Percentiles rank a stretch among this genome's conserved stretches.
phyloP scores from a whole-genome alignment of 1,140 invertebrate genomes.

The Aphaenogaster rudis region DNA sequence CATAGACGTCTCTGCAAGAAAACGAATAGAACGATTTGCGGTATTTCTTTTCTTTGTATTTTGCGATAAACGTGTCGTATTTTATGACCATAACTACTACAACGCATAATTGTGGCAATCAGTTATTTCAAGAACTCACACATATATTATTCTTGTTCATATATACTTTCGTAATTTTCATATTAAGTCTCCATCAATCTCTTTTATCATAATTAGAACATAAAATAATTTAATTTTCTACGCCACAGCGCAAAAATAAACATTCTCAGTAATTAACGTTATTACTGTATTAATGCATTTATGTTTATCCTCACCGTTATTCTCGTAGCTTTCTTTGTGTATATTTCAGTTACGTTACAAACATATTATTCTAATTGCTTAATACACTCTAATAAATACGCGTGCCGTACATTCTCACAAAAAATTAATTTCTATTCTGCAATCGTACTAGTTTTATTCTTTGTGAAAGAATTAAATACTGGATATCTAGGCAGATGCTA shows the following conservation, averaged over 20 bases:
- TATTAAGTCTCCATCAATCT: not conserved
- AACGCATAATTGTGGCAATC: slow-evolving; percentile 16
- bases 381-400: slow-evolving; percentile 20
- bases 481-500: not conserved
- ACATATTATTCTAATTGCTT: slow-evolving; percentile 11
- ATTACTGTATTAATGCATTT: slow-evolving; percentile 16
- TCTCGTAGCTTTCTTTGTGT: not conserved
- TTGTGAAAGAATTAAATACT: not conserved
- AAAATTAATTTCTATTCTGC: slow-evolving; percentile 4
- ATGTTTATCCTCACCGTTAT: not conserved
- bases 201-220: slow-evolving; percentile 32
- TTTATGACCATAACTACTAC: not conserved
- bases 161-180: slow-evolving; percentile 1
- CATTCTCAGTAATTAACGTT: slow-evolving; percentile 37
- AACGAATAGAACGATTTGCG: not conserved
- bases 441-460: not conserved
- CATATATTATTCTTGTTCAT: not conserved
- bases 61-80: not conserved
- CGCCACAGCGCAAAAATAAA: slow-evolving; percentile 23
- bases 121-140: slow-evolving; percentile 20
- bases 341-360: slow-evolving; percentile 10
- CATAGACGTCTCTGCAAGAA: slow-evolving; percentile 2
- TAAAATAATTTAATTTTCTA: slow-evolving; percentile 47
- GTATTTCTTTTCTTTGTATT: not conserved
- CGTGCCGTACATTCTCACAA: not conserved